Percentiles rank a stretch among this genome's conserved stretches.
Conservation (phyloP, 2,113 vertebrate species). For the Oriolus oriolus region DNA sequence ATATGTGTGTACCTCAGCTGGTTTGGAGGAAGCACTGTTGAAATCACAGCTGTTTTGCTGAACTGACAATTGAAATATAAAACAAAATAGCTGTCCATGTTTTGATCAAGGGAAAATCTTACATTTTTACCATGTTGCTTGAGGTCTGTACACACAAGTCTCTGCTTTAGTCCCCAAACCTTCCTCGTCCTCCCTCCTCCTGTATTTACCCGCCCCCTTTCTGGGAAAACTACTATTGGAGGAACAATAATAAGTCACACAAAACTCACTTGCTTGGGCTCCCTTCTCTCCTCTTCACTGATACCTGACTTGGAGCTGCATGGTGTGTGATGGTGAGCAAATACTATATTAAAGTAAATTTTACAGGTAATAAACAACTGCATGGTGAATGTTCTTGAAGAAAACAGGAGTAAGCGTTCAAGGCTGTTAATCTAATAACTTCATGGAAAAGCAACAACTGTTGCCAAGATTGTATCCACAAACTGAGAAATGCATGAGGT, state of each 20-base stretch:
- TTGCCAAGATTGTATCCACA: not conserved
- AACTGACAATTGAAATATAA: not conserved
- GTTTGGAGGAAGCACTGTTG: not conserved
- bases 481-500: not conserved
- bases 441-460: not conserved
- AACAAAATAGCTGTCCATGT: not conserved
- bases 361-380: not conserved
- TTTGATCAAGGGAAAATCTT: not conserved
- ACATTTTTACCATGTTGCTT: not conserved
- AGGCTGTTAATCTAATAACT: not conserved
- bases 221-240: not conserved
- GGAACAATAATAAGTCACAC: not conserved
- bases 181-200: not conserved
- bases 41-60: not conserved
- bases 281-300: not conserved
- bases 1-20: not conserved
- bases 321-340: not conserved
- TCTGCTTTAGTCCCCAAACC: not conserved
- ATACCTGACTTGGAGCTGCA: not conserved
- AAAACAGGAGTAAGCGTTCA: not conserved
- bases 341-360: not conserved
- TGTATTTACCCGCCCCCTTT: not conserved
- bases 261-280: not conserved
- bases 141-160: not conserved
- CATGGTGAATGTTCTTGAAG: not conserved